Base-by-base conservation (phyloP, 1,140 invertebrate species). In the Fopius arisanus region DNA sequence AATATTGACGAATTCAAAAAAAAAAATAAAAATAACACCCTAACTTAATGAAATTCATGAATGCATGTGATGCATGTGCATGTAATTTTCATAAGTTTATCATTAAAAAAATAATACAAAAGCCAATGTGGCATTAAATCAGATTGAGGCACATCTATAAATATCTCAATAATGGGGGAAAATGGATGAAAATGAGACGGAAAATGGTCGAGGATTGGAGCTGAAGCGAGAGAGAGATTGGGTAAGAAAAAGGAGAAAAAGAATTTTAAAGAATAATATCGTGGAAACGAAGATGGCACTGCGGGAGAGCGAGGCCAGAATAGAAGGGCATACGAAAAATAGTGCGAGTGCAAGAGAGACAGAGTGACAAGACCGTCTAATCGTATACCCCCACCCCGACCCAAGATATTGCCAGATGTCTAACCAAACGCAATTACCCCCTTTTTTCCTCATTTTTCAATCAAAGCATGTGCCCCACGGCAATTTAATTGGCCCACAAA, bases 101-200 rank as follows among this genome's bases (percentile, higher is more conserved):
- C 77, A 78, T 83, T 81, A 80, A 73, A 75, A 83, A 73, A 75
- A 83, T 79, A 84, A 83, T 83, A 77, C 70, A 21, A 28, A 72
- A 82, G 76, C 78, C 76, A 73, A 77, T 33, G 81, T 81, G 81
- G 80, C 80, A 80, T 87, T 84, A 84, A 86, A 86, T 87, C 85
- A 85, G 84, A 84, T 87, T 87, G 86, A 87, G 84, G 84, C 84
- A 85, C 83, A 83, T 86, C 86, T 86, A 86, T 85, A 86, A 87
- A 87, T 87, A 87, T 74, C 74, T 79, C 72, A 41, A 66, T 71
- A 74, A 28, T 21, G 16, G 62, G 10, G 37, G 31, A 19, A 43
- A 41, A 40, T 16, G 16, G 31, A 29, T 65, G 40, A 59, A 48
- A 68, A 68, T 37, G 31, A 31, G 48, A 33, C 16, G 23, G 21